A percentile compares a stretch with the other conserved stretches of the same genome.
Evolutionary conservation across 2,113 vertebrate species (phyloP).

Genomic region (Tiliqua scincoides): DNA sequence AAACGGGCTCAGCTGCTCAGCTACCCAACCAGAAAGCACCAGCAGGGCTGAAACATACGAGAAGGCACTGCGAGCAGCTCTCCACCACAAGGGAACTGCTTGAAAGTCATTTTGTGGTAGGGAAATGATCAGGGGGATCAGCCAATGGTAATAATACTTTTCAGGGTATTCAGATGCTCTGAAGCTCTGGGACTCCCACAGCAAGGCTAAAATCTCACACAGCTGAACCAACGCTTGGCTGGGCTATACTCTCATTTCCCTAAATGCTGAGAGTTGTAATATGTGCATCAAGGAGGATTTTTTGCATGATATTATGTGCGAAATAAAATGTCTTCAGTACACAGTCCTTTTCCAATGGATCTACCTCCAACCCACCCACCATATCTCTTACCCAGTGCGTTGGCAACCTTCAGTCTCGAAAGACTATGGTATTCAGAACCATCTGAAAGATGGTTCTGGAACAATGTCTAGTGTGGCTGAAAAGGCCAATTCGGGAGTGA

Average conservation of each 20-base stretch:
- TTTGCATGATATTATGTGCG: background rate
- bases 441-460: too few species aligned
- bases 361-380: too few species aligned
- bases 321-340: background rate
- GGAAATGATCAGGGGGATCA: background rate
- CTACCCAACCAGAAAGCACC: background rate
- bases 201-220: background rate
- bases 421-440: too few species aligned
- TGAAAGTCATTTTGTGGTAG: background rate
- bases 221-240: background rate
- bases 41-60: background rate
- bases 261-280: background rate
- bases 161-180: background rate
- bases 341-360: background rate
- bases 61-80: background rate
- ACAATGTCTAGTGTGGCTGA: too few species aligned
- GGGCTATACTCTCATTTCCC: background rate
- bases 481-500: too few species aligned
- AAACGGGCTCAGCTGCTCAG: background rate
- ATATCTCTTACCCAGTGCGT: too few species aligned
- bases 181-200: too few species aligned
- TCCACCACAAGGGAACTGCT: background rate
- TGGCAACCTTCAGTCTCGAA: too few species aligned
- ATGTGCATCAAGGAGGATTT: background rate
- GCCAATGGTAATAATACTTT: background rate